Base-by-base conservation (phyloP, 2,797 vertebrate genomes). In the Xiphophorus birchmanni region DNA sequence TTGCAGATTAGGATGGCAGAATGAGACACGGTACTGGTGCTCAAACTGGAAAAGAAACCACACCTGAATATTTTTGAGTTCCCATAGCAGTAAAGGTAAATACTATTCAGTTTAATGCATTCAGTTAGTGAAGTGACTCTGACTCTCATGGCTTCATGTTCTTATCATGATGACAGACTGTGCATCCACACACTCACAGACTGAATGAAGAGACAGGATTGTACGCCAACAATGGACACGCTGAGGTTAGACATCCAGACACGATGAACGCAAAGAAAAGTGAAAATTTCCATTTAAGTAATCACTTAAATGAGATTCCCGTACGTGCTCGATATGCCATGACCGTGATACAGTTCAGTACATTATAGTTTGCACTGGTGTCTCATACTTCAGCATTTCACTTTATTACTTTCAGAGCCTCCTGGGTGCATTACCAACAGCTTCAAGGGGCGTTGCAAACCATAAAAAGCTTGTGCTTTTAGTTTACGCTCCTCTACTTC, bases 241-340 rank as follows among this genome's bases (percentile, higher is more conserved):
- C 76, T 85, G 67, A 94, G 91, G 89, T 73, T 37, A 86, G 93
- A 92, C 88, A 90, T 87, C 48, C 83, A 79, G 86, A 93, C 91
- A 88, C 94, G 93, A 95, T 93, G 86, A 90, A 96, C 87, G 79
- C 56, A 89, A 93, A 88, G 81, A 91, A 94, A 95, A 93, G 88
- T 95, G 95, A 93, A 92, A 86, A 93, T 89, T 91, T 94, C 91
- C 96, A 96, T 96, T 96, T 96, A 96, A 96, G 96, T 94, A 81
- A 91, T 93, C 86, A 96, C 96, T 96, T 96, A 96, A 96, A 96
- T 96, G 96, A 96, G 95, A 96, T 96, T 96, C 96, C 96, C 94
- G 90, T 89, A 91, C 90, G 91, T 84, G 93, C 84, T 91, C 88
- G 85, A 89, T 91, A 94, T 90, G 93, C 90, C 90, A 93, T 91